Conservation (phyloP, 2,888 invertebrate species). For the Halictus quadricinctus region DNA sequence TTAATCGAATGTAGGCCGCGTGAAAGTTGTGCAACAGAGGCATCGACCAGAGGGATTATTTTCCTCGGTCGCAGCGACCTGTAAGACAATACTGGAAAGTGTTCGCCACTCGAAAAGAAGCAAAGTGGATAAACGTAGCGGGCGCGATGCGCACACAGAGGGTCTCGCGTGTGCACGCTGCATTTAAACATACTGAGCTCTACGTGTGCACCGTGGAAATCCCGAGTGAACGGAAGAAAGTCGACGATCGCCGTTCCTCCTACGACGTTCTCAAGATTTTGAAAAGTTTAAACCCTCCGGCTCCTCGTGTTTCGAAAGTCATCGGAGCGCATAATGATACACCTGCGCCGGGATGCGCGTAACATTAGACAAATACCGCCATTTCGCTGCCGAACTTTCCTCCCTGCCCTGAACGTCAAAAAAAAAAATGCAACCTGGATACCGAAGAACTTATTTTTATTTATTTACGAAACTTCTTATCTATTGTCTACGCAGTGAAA, state of each 20-base stretch:
- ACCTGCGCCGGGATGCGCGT: neutral
- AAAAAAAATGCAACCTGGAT: neutral
- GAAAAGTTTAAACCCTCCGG: slow-evolving; percentile 41
- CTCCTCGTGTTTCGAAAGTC: slow-evolving; percentile 29
- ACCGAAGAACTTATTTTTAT: too few relatives aligned
- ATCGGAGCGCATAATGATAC: slow-evolving; percentile 34
- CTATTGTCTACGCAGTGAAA: too few relatives aligned
- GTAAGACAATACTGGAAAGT: slow-evolving; percentile 59
- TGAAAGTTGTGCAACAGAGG: neutral
- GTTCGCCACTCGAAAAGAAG: slow-evolving; percentile 47
- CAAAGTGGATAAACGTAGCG: slow-evolving; percentile 62
- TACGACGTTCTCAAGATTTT: slow-evolving; percentile 23
- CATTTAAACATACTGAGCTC: slow-evolving; percentile 48
- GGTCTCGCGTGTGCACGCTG: slow-evolving; percentile 15
- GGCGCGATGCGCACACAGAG: slow-evolving; percentile 50
- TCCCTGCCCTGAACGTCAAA: neutral
- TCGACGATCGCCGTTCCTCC: neutral
- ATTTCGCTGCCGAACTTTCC: too few relatives aligned
- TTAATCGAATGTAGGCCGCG: neutral
- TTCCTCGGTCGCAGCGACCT: slow-evolving; percentile 30
- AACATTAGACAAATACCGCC: neutral
- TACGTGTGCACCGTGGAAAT: slow-evolving; percentile 35
- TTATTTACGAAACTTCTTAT: too few relatives aligned
- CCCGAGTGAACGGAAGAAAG: slow-evolving; percentile 43
- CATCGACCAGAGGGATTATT: slow-evolving; percentile 6